A percentile compares a stretch with the other conserved stretches of the same genome.
Evolutionary conservation across 30 jellyfish, hydroid and myxozoan species (phyloP).

Genomic region (Mastigias papua): DNA sequence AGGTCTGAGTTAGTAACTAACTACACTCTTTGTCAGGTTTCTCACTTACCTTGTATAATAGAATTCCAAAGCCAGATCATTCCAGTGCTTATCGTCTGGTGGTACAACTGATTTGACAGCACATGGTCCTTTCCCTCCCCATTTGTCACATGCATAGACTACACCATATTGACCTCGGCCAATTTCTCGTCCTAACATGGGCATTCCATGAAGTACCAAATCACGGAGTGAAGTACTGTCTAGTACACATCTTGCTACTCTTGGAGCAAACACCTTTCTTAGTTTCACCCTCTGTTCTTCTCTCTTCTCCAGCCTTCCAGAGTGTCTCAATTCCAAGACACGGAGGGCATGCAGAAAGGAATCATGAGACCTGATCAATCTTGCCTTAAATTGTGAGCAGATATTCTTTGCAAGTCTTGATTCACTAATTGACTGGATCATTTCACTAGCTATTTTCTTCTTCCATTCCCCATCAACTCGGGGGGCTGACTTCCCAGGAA

Average conservation of each 20-base stretch:
- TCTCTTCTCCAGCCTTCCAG: constrained; percentile 93
- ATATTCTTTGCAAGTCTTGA: constrained; percentile 95
- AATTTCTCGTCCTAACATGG: constrained; percentile 96
- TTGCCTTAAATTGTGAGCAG: constrained; percentile 93
- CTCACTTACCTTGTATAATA: constrained; percentile 90
- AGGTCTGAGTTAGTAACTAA: too few species aligned
- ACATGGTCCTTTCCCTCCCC: constrained; percentile 99
- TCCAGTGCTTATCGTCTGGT: constrained; percentile 99
- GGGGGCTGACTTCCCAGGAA: constrained; percentile 98
- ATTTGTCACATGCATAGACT: constrained; percentile 98
- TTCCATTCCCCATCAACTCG: constrained; percentile 95
- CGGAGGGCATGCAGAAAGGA: constrained; percentile 90
- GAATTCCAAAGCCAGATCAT: constrained; percentile 95
- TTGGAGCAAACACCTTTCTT: constrained; percentile 97
- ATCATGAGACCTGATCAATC: constrained; percentile 96
- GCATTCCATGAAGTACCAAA: constrained; percentile 97
- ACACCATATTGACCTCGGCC: constrained; percentile 99
- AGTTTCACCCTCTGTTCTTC: constrained; percentile 97
- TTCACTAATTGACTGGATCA: constrained; percentile 92
- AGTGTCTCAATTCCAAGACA: constrained; percentile 89
- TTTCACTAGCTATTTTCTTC: constrained; percentile 93
- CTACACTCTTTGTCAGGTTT: too few species aligned
- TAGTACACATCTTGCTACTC: constrained; percentile 98
- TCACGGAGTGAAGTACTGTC: constrained; percentile 98
- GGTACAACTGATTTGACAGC: constrained; percentile 99